A percentile compares a stretch with the other conserved stretches of the same genome.
Conservation (phyloP, 2,888 invertebrate species). For the Phalera bucephala region DNA sequence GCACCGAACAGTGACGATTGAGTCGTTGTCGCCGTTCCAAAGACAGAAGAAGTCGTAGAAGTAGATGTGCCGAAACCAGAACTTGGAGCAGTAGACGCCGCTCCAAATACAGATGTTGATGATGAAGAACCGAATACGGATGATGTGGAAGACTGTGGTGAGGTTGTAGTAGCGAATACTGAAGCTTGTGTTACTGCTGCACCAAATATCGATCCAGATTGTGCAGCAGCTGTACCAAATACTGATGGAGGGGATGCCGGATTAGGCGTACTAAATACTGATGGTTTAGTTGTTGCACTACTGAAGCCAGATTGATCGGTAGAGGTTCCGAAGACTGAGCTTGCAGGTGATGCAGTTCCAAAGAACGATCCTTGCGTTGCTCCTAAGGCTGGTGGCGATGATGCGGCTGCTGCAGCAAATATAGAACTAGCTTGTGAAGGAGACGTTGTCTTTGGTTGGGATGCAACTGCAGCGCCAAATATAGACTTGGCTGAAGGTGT, state of each 20-base stretch:
- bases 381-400: slow-evolving; percentile 23
- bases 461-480: slow-evolving; percentile 27
- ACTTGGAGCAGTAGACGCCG: slow-evolving; percentile 29
- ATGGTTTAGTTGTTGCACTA: slow-evolving; percentile 28
- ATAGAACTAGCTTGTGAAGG: slow-evolving; percentile 17
- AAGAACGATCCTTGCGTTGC: slow-evolving; percentile 29
- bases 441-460: slow-evolving; percentile 19
- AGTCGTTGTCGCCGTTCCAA: slow-evolving; percentile 26
- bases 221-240: slow-evolving; percentile 34
- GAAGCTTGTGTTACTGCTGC: slow-evolving; percentile 33
- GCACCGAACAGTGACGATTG: slow-evolving; percentile 35
- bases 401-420: slow-evolving; percentile 13
- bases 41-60: slow-evolving; percentile 33
- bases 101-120: slow-evolving; percentile 43
- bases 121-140: slow-evolving; percentile 35
- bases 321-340: slow-evolving; percentile 30
- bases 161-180: slow-evolving; percentile 32
- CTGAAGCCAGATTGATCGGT: slow-evolving; percentile 27
- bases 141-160: slow-evolving; percentile 22
- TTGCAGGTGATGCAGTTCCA: slow-evolving; percentile 20
- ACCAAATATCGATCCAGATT: slow-evolving; percentile 19
- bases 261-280: slow-evolving; percentile 34
- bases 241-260: slow-evolving; percentile 37
- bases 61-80: slow-evolving; percentile 21
- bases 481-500: slow-evolving; percentile 37